These are phyloP conservation scores for Xestia xanthographa DNA, from an alignment of 2,888 invertebrate genomes.

Conservation along the genomic window DNA sequence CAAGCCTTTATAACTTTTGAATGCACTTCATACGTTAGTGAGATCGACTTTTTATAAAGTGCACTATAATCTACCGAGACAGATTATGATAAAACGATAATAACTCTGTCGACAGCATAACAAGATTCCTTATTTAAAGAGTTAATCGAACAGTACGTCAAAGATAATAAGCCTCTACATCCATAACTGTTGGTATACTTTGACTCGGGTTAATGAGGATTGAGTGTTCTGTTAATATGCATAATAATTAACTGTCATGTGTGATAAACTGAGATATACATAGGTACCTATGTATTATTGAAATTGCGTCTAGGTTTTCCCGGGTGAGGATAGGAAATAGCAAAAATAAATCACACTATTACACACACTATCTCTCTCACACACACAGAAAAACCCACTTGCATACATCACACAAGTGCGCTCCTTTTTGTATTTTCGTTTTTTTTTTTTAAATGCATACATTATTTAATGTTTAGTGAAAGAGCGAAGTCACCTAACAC, in stretches of 20 bases:
- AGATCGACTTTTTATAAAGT: slow-evolving; percentile 67
- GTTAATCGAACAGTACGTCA: slow-evolving; percentile 16
- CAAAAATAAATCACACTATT: neutral
- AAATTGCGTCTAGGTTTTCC: neutral
- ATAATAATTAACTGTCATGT: slow-evolving; percentile 35
- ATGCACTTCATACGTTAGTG: neutral
- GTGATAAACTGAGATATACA: neutral
- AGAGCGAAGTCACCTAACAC: too few relatives aligned
- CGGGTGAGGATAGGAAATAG: neutral
- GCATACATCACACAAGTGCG: too few relatives aligned
- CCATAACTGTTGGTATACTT: too few relatives aligned
- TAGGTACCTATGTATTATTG: neutral
- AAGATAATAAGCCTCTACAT: slow-evolving; percentile 2
- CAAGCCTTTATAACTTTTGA: neutral
- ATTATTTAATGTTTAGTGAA: too few relatives aligned
- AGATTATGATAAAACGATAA: slow-evolving; percentile 30
- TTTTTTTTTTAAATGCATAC: too few relatives aligned
- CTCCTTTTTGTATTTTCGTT: too few relatives aligned
- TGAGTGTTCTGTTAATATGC: slow-evolving; percentile 40
- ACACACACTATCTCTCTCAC: too few relatives aligned
- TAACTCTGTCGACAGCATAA: slow-evolving; percentile 19
- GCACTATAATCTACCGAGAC: slow-evolving; percentile 70
- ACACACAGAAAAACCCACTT: neutral
- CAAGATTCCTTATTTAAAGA: neutral
- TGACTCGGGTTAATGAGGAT: too few relatives aligned